Percentiles rank a stretch among this genome's conserved stretches.
These are phyloP conservation scores for Hartigia nigra DNA, from an alignment of 2,888 invertebrate genomes.

Conservation along the genomic window DNA sequence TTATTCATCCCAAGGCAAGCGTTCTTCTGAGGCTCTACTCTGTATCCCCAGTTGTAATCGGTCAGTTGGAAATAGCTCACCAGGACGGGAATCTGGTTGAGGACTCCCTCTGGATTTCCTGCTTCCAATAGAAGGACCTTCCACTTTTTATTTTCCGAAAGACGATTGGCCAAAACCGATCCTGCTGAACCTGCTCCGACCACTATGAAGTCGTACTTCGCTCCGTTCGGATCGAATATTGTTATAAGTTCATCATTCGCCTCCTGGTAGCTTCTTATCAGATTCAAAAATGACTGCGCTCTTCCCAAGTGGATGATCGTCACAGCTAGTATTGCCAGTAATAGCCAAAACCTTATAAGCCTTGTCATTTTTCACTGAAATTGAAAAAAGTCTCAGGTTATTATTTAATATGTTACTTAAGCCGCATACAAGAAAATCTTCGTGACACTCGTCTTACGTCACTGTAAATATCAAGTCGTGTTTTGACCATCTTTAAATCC, in stretches of 20 bases:
- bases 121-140: slow-evolving; percentile 77
- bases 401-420: neutral
- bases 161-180: slow-evolving; percentile 76
- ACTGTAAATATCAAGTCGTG: neutral
- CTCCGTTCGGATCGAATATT: slow-evolving; percentile 54
- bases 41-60: slow-evolving; percentile 78
- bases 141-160: slow-evolving; percentile 73
- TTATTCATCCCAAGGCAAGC: slow-evolving; percentile 78
- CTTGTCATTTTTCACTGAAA: neutral
- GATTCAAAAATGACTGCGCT: slow-evolving; percentile 37
- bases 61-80: slow-evolving; percentile 71
- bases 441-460: neutral
- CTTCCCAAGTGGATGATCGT: neutral
- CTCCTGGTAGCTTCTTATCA: slow-evolving; percentile 40
- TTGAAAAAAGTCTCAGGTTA: neutral
- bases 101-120: slow-evolving; percentile 68
- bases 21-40: slow-evolving; percentile 73
- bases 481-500: neutral
- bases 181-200: slow-evolving; percentile 80
- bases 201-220: slow-evolving; percentile 74
- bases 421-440: neutral
- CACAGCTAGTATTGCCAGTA: neutral
- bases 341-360: neutral
- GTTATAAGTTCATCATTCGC: slow-evolving; percentile 36
- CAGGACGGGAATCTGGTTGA: slow-evolving; percentile 72